Evolutionary conservation across 2,888 invertebrate species (phyloP).

Genomic region (Therioaphis trifolii): DNA sequence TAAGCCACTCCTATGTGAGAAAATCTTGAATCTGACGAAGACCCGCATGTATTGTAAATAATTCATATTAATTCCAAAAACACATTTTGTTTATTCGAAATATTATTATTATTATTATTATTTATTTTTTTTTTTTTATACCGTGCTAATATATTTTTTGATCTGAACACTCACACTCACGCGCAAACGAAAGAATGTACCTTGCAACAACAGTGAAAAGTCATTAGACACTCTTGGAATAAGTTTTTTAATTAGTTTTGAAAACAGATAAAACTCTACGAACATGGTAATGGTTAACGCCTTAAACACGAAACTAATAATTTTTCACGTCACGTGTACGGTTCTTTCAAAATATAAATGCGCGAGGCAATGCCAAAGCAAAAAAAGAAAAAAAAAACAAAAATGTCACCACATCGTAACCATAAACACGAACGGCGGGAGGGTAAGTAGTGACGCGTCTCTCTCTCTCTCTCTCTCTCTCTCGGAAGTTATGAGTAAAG

Average conservation of each 20-base stretch:
- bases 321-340: conserved; percentile 39
- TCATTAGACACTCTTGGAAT: neutral
- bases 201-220: neutral
- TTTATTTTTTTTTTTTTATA: too few species aligned
- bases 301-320: conserved; percentile 29
- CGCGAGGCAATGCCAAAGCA: conserved; percentile 39
- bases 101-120: too few species aligned
- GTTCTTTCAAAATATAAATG: conserved; percentile 5
- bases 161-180: too few species aligned
- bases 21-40: too few species aligned
- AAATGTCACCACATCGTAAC: neutral
- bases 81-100: too few species aligned
- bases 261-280: conserved; percentile 32
- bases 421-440: neutral
- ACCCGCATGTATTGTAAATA: too few species aligned
- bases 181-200: neutral
- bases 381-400: neutral
- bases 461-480: neutral
- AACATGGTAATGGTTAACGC: conserved; percentile 13
- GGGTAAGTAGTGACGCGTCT: conserved; percentile 26
- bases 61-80: too few species aligned
- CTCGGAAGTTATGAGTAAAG: conserved; percentile 50
- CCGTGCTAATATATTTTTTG: too few species aligned
- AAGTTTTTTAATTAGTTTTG: conserved; percentile 42
- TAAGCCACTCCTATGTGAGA: too few species aligned